Conservation (phyloP, 1,140 invertebrate genomes). For the Acyrthosiphon pisum region DNA sequence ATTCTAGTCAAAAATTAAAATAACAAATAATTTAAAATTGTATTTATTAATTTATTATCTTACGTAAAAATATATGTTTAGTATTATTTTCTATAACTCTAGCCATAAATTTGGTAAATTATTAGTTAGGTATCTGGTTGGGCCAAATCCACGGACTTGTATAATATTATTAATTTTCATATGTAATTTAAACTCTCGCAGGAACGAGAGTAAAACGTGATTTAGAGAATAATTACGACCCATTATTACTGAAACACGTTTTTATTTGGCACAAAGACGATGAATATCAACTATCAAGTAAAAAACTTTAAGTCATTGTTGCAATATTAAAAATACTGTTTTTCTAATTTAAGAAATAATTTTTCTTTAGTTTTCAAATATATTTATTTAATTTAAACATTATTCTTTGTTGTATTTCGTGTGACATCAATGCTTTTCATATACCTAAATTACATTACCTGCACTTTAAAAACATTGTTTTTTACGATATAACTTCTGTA, state of each 20-base stretch:
- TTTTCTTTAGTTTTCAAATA: neutral
- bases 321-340: neutral
- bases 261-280: neutral
- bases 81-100: neutral
- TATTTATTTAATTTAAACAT: neutral
- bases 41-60: neutral
- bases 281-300: neutral
- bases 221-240: neutral
- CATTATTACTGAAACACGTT: neutral
- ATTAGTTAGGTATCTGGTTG: too few relatives aligned
- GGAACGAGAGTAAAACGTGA: neutral
- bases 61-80: neutral
- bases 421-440: neutral
- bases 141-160: neutral
- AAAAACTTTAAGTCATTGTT: neutral
- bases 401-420: neutral
- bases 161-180: neutral
- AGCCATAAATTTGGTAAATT: neutral
- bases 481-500: neutral
- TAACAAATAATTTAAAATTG: too few relatives aligned
- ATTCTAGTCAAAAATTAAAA: neutral
- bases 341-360: neutral
- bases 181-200: neutral
- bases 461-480: neutral
- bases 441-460: neutral